Evolutionary conservation across 1,140 invertebrate species (phyloP).

Genomic region (Heliconius hermathena): DNA sequence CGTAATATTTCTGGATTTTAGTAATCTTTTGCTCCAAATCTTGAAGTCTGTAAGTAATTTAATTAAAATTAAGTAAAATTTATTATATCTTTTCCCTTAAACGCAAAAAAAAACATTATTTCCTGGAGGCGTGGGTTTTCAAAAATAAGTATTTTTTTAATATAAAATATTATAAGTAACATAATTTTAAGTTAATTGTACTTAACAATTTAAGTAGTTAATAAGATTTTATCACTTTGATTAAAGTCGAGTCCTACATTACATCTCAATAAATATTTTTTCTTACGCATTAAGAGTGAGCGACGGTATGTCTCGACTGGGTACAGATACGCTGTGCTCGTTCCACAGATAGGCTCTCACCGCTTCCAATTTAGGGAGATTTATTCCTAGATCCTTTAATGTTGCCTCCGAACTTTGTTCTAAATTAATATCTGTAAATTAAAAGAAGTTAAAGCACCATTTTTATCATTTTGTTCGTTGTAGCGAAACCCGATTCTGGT

Average conservation of each 20-base stretch:
- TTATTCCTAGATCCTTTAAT: background rate
- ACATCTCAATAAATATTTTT: background rate
- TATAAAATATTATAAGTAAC: too few relatives aligned
- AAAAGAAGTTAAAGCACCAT: background rate
- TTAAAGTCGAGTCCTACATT: background rate
- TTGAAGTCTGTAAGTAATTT: background rate
- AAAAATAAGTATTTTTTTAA: too few relatives aligned
- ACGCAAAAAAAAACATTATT: too few relatives aligned
- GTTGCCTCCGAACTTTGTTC: background rate
- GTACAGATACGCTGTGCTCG: background rate
- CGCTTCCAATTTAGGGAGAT: background rate
- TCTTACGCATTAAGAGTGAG: background rate
- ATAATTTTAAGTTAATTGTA: too few relatives aligned
- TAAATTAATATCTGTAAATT: background rate
- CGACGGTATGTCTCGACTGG: background rate
- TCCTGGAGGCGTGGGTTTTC: too few relatives aligned
- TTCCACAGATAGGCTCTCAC: background rate
- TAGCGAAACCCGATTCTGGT: too few relatives aligned
- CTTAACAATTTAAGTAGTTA: too few relatives aligned
- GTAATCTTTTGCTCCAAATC: background rate
- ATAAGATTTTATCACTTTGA: too few relatives aligned
- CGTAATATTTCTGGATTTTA: background rate
- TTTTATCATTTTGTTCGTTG: too few relatives aligned
- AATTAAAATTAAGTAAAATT: background rate
- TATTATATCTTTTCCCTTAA: too few relatives aligned